A percentile compares a stretch with the other conserved stretches of the same genome.
These are phyloP conservation scores for Candidula unifasciata DNA, from an alignment of 2,888 invertebrate species.

Conservation along the genomic window DNA sequence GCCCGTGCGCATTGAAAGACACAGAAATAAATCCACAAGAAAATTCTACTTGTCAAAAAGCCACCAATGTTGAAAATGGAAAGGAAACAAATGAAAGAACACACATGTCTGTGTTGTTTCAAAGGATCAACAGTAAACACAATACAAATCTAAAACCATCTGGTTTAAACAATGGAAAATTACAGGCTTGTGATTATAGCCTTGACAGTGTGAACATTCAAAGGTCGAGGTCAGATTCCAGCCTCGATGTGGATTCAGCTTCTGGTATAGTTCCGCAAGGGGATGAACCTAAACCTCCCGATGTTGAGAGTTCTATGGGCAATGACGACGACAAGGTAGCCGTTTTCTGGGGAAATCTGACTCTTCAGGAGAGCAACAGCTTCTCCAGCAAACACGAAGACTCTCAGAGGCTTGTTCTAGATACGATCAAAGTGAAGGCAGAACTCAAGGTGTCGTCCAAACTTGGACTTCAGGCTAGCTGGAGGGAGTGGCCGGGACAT, in stretches of 20 bases:
- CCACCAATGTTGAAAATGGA: neutral
- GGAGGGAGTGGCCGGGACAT: slow-evolving; percentile 1
- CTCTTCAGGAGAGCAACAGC: neutral
- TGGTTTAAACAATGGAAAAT: neutral
- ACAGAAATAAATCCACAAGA: neutral
- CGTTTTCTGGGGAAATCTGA: neutral
- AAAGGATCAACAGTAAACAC: neutral
- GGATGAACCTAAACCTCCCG: neutral
- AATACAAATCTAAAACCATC: too few relatives aligned
- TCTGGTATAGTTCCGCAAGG: too few relatives aligned
- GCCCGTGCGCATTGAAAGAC: neutral
- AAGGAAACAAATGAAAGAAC: neutral
- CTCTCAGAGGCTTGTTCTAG: neutral
- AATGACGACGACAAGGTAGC: neutral
- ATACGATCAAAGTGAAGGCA: slow-evolving; percentile 24
- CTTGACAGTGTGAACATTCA: neutral
- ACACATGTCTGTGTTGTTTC: neutral
- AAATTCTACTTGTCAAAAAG: neutral
- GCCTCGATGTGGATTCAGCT: neutral
- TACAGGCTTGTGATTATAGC: too few relatives aligned
- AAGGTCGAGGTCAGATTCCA: neutral
- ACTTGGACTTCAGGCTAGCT: slow-evolving; percentile 9
- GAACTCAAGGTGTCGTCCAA: slow-evolving; percentile 29
- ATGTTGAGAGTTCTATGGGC: neutral
- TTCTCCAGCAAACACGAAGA: neutral